Percentiles rank a stretch among this genome's conserved stretches.
Evolutionary conservation across 2,888 invertebrate genomes (phyloP).

Genomic region (Stenichneumon culpator): DNA sequence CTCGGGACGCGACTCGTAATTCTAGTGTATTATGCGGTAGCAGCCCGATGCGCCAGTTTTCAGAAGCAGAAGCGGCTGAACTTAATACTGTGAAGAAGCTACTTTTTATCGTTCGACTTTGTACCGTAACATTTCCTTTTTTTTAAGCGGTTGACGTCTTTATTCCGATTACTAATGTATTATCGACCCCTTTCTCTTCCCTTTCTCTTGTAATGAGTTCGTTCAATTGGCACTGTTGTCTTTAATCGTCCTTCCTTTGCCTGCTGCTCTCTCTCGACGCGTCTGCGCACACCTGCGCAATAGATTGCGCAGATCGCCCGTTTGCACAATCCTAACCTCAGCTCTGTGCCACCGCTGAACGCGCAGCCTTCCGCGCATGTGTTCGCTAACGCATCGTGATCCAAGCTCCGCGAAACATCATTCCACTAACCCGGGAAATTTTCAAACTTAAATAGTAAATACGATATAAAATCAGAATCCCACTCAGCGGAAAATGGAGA

Average conservation of each 20-base stretch:
- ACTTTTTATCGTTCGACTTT: slow-evolving; percentile 33
- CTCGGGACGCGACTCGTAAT: slow-evolving; percentile 78
- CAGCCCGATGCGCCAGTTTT: slow-evolving; percentile 60
- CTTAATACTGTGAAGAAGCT: slow-evolving; percentile 24
- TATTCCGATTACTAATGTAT: slow-evolving; percentile 9
- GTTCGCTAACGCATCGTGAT: background rate
- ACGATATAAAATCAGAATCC: background rate
- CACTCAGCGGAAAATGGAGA: background rate
- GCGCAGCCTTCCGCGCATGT: background rate
- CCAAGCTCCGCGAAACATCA: background rate
- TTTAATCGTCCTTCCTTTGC: background rate
- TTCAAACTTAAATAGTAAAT: background rate
- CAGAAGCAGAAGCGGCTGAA: slow-evolving; percentile 52
- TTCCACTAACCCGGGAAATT: background rate
- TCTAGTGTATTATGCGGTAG: slow-evolving; percentile 79
- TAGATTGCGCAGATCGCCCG: background rate
- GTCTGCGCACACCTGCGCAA: background rate
- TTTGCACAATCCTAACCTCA: background rate
- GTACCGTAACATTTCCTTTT: background rate
- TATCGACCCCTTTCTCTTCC: background rate
- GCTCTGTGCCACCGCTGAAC: background rate
- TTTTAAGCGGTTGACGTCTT: slow-evolving; percentile 21
- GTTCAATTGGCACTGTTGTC: background rate
- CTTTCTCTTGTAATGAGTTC: background rate
- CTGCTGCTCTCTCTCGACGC: background rate